Conservation (phyloP, 1,140 invertebrate genomes). For the Pogonognathellus flavescens region DNA sequence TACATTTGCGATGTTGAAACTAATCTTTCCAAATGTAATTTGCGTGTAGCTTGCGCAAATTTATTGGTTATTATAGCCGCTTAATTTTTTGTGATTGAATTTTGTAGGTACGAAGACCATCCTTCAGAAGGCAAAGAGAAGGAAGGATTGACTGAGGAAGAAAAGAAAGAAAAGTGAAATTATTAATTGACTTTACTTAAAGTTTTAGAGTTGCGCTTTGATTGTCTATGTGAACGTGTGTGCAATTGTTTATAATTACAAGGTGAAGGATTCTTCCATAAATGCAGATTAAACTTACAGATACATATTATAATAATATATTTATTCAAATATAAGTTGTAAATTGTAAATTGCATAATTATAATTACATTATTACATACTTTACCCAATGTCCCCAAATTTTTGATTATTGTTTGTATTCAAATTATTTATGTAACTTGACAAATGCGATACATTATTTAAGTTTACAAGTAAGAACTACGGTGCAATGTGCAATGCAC, state of each 20-base stretch:
- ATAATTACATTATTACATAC: background rate
- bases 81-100: background rate
- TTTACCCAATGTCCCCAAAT: too few species aligned
- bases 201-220: slow-evolving; percentile 22
- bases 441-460: background rate
- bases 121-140: slow-evolving; percentile 72
- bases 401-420: slow-evolving; percentile 9
- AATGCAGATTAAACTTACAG: slow-evolving; percentile 41
- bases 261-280: slow-evolving; percentile 51
- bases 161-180: slow-evolving; percentile 71
- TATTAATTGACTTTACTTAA: slow-evolving; percentile 17
- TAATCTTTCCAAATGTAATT: slow-evolving; percentile 51
- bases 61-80: too few species aligned
- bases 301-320: slow-evolving; percentile 35
- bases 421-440: slow-evolving; percentile 3
- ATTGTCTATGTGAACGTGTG: slow-evolving; percentile 22
- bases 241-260: slow-evolving; percentile 36
- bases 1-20: slow-evolving; percentile 43
- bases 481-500: background rate
- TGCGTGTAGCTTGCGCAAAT: slow-evolving; percentile 81
- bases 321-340: slow-evolving; percentile 35
- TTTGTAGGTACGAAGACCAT: slow-evolving; percentile 76
- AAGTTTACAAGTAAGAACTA: too few species aligned
- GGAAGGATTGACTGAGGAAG: slow-evolving; percentile 68
- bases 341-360: background rate